phyloP scores from a whole-genome alignment of 1,140 invertebrate species.

The Parasteatoda tepidariorum region DNA sequence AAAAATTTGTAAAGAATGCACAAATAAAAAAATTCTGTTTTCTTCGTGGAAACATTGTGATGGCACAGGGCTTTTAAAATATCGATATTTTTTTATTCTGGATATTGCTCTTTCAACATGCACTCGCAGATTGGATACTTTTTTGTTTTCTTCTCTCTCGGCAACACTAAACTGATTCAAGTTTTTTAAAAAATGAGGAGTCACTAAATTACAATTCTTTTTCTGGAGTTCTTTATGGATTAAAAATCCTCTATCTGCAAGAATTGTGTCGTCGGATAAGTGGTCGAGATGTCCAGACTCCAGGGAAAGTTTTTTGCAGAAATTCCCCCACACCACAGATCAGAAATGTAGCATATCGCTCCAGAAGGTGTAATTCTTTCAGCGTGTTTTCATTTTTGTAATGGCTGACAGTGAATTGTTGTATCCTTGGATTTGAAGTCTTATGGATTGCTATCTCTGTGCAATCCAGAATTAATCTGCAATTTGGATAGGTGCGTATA shows the following conservation, averaged over 20 bases:
- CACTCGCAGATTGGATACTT: not conserved
- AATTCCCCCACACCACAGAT: conserved; percentile 2
- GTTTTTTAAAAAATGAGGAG: not conserved
- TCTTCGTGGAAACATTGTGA: too few species aligned
- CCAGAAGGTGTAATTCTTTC: not conserved
- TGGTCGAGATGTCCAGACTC: not conserved
- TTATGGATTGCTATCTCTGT: not conserved
- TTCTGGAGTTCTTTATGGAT: not conserved
- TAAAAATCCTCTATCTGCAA: not conserved
- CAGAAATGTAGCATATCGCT: not conserved
- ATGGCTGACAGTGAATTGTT: not conserved
- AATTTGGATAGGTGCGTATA: not conserved
- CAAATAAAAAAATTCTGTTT: not conserved
- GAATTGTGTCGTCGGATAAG: not conserved
- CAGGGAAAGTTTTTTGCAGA: not conserved
- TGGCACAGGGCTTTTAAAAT: not conserved
- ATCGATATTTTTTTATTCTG: not conserved
- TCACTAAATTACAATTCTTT: not conserved
- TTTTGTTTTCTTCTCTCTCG: not conserved
- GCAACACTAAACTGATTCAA: not conserved
- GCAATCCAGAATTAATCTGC: not conserved
- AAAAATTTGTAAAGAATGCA: not conserved
- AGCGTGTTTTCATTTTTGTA: not conserved
- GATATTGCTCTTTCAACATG: not conserved
- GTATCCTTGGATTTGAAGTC: not conserved